Evolutionary conservation across 2,113 vertebrate genomes (phyloP).

Genomic region (Ptyas mucosa): DNA sequence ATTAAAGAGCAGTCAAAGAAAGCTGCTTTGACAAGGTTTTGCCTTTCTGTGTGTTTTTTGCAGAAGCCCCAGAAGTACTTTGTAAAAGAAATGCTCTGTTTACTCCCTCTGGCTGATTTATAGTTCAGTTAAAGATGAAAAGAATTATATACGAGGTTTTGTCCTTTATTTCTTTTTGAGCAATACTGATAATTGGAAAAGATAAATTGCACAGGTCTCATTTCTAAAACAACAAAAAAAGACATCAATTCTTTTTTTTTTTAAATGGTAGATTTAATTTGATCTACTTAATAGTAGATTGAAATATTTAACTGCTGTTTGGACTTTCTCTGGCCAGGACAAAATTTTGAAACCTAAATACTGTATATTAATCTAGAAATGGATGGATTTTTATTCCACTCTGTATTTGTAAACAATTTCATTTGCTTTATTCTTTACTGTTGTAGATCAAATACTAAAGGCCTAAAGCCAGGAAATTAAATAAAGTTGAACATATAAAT

Average conservation of each 20-base stretch:
- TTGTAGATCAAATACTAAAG: background rate
- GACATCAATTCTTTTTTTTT: slow-evolving; percentile 12
- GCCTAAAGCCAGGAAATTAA: background rate
- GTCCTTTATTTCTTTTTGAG: background rate
- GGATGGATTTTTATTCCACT: background rate
- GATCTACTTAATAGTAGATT: too few species aligned
- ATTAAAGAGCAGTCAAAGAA: background rate
- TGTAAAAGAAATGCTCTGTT: background rate
- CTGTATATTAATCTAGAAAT: background rate
- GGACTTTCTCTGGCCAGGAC: slow-evolving; percentile 17
- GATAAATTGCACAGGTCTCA: background rate
- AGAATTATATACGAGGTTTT: background rate
- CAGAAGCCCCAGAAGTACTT: background rate
- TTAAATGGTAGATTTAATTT: slow-evolving; percentile 14
- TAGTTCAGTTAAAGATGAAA: background rate
- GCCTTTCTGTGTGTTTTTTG: background rate
- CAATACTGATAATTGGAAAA: background rate
- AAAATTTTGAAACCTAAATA: background rate
- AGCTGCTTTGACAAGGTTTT: background rate
- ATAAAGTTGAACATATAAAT: background rate
- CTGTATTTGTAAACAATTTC: background rate
- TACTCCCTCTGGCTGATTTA: rapidly evolving
- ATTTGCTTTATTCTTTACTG: background rate
- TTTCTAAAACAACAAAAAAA: background rate
- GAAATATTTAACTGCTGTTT: slow-evolving; percentile 38